Conservation (phyloP, 2,113 vertebrate genomes). For the Ranitomeya imitator region DNA sequence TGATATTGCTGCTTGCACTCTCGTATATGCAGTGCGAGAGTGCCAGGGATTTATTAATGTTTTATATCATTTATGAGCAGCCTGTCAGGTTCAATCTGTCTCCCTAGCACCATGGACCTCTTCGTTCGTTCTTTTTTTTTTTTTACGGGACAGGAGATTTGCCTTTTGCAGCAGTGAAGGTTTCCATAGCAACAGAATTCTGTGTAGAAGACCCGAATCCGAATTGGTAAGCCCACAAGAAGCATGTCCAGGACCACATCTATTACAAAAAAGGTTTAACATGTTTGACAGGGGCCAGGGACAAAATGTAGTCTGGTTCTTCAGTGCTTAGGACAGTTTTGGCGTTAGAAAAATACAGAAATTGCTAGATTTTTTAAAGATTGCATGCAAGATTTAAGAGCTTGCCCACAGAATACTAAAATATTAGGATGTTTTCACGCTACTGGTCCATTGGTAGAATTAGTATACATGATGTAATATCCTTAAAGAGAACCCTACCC, state of each 20-base stretch:
- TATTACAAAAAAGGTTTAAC: not conserved
- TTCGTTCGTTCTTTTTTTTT: not conserved
- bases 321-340: not conserved
- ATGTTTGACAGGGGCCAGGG: not conserved
- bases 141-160: slow-evolving; percentile 44
- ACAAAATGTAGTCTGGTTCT: not conserved
- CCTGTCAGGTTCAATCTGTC: slow-evolving; percentile 55
- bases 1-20: slow-evolving; percentile 9
- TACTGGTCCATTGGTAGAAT: too few species aligned
- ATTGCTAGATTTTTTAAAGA: too few species aligned
- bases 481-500: too few species aligned
- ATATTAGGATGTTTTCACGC: too few species aligned
- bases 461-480: too few species aligned
- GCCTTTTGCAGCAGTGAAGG: slow-evolving; percentile 27
- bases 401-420: too few species aligned
- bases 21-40: not conserved
- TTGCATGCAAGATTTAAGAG: too few species aligned
- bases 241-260: not conserved
- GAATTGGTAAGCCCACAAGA: not conserved
- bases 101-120: slow-evolving; percentile 15
- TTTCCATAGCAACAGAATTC: slow-evolving; percentile 53
- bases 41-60: slow-evolving; percentile 56
- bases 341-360: not conserved
- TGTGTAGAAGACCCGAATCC: not conserved
- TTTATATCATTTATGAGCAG: slow-evolving; percentile 56